These are phyloP conservation scores for Microcebus ravelobensis DNA, from an alignment of 2,113 vertebrate genomes.

Conservation along the genomic window DNA sequence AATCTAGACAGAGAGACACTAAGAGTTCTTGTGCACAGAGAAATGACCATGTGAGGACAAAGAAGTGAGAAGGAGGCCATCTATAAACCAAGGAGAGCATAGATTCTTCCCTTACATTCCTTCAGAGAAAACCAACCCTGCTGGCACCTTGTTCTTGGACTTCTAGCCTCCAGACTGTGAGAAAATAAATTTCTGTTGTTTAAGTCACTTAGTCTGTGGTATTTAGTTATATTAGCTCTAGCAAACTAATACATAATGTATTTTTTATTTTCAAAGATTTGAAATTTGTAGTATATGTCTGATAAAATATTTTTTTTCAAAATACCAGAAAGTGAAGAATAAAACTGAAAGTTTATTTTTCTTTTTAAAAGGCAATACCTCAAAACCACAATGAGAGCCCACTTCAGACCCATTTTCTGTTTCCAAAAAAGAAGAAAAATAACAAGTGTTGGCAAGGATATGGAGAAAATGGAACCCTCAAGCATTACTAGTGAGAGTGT, in stretches of 20 bases:
- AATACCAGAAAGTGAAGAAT: conserved; percentile 41
- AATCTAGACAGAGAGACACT: background rate
- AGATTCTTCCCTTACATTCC: background rate
- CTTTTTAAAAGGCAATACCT: conserved; percentile 82
- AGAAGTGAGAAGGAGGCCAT: background rate
- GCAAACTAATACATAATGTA: background rate
- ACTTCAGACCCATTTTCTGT: background rate
- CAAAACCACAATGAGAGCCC: background rate
- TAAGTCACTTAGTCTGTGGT: background rate
- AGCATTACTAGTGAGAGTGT: background rate
- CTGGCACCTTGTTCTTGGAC: background rate
- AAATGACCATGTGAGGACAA: background rate
- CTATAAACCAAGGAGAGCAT: background rate
- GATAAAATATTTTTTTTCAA: conserved; percentile 50
- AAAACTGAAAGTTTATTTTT: background rate
- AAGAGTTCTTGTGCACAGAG: background rate
- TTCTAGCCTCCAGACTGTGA: background rate
- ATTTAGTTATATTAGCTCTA: background rate
- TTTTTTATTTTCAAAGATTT: conserved; percentile 47
- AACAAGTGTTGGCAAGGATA: background rate
- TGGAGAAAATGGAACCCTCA: background rate
- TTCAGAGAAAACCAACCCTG: background rate
- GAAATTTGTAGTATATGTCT: background rate
- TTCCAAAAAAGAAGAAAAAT: background rate
- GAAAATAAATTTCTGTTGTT: conserved; percentile 18